Percentiles rank a stretch among this genome's conserved stretches.
These are phyloP conservation scores for Peromyscus leucopus DNA, from an alignment of 2,113 vertebrate species.

Conservation along the genomic window DNA sequence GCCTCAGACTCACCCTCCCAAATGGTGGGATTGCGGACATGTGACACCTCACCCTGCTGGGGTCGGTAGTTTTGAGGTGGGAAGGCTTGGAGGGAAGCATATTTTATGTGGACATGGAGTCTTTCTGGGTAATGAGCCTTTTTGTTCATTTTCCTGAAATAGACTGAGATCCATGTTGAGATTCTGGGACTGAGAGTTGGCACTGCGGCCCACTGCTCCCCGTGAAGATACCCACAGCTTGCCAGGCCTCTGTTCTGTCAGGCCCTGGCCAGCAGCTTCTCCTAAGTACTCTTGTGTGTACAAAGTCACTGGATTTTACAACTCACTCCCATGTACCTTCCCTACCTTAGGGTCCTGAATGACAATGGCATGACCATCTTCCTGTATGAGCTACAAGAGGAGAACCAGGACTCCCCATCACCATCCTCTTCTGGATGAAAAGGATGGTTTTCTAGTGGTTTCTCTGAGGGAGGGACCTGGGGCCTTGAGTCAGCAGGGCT, in stretches of 20 bases:
- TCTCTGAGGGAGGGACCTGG: neutral
- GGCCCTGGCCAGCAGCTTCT: neutral
- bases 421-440: neutral
- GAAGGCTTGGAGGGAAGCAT: neutral
- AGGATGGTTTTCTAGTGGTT: neutral
- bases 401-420: neutral
- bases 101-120: neutral
- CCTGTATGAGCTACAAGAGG: neutral
- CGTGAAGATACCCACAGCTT: neutral
- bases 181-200: neutral
- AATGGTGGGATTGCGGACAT: neutral
- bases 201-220: fast-evolving
- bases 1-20: neutral
- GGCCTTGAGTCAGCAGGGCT: neutral
- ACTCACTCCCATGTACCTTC: neutral
- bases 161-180: neutral
- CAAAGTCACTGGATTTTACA: neutral
- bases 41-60: neutral
- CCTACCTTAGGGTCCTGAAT: neutral
- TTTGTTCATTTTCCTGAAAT: neutral
- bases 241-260: neutral
- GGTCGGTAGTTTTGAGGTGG: neutral
- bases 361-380: neutral
- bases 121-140: neutral
- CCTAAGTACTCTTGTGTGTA: neutral